Evolutionary conservation across 2,888 invertebrate genomes (phyloP).

Genomic region (Melolontha melolontha): DNA sequence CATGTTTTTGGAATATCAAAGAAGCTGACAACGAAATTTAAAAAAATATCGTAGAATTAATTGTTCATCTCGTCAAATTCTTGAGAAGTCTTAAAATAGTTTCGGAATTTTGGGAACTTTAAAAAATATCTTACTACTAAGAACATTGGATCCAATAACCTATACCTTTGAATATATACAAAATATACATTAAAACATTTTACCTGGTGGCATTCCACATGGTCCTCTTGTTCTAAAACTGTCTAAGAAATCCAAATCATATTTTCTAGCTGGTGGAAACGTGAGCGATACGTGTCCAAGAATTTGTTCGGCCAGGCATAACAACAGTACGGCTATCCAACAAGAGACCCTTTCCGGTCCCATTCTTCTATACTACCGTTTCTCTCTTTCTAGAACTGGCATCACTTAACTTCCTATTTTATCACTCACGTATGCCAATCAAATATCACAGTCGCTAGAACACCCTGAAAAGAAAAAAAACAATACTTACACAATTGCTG

Average conservation of each 20-base stretch:
- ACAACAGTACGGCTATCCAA: conserved; percentile 8
- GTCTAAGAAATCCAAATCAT: conserved; percentile 93
- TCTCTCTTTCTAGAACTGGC: conserved; percentile 25
- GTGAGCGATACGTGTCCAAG: conserved; percentile 84
- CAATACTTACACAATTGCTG: background rate
- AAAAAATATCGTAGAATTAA: too few relatives aligned
- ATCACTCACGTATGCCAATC: background rate
- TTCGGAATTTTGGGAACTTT: too few relatives aligned
- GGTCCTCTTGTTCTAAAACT: conserved; percentile 90
- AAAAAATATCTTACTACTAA: too few relatives aligned
- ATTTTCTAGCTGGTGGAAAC: conserved; percentile 89
- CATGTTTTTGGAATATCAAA: too few relatives aligned
- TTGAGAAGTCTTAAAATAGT: too few relatives aligned
- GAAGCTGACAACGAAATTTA: too few relatives aligned
- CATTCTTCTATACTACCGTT: conserved; percentile 39
- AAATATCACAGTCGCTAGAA: background rate
- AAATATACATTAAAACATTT: background rate
- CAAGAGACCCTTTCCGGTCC: conserved; percentile 33
- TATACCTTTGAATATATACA: too few relatives aligned
- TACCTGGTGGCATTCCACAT: conserved; percentile 96
- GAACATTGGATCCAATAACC: too few relatives aligned
- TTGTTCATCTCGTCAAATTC: too few relatives aligned
- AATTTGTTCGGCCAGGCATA: conserved; percentile 12
- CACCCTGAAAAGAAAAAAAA: conserved; percentile 11
- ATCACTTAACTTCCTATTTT: conserved; percentile 11